Conservation (phyloP, 2,113 vertebrate species). For the Neotoma lepida region DNA sequence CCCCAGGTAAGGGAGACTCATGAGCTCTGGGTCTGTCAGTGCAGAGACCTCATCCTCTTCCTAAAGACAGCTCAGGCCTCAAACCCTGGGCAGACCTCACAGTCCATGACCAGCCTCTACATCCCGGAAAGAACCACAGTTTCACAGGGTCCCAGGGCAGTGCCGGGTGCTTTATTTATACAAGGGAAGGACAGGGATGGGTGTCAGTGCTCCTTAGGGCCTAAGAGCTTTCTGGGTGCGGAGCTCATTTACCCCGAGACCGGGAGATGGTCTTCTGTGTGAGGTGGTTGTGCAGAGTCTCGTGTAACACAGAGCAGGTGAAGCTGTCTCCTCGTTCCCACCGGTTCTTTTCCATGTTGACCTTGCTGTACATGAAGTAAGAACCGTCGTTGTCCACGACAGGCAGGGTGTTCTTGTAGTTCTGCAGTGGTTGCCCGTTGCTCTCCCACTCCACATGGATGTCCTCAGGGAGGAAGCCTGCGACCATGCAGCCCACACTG, state of each 20-base stretch:
- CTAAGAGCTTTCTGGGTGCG: background rate
- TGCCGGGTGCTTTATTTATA: slow-evolving; percentile 74
- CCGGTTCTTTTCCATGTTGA: fast-evolving
- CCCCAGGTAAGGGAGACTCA: background rate
- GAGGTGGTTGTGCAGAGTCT: slow-evolving; percentile 43
- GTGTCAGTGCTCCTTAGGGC: background rate
- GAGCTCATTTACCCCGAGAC: slow-evolving; percentile 74
- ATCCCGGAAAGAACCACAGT: slow-evolving; percentile 64
- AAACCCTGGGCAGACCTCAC: too few relatives aligned
- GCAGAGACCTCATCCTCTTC: background rate
- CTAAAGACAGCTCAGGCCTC: background rate
- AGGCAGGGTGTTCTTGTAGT: background rate
- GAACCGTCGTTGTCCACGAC: fast-evolving
- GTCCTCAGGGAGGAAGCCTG: fast-evolving
- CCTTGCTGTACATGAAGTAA: slow-evolving; percentile 76
- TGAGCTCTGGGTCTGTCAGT: fast-evolving
- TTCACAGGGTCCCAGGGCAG: slow-evolving; percentile 19
- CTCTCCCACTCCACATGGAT: slow-evolving; percentile 51
- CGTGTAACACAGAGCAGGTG: slow-evolving; percentile 62
- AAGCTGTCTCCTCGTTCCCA: fast-evolving
- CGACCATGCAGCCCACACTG: background rate
- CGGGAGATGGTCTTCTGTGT: background rate
- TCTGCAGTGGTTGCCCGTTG: fast-evolving
- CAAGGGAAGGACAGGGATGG: background rate
- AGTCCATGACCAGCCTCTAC: background rate